Base-by-base conservation (phyloP, 2,113 vertebrate species). In the Suncus etruscus region DNA sequence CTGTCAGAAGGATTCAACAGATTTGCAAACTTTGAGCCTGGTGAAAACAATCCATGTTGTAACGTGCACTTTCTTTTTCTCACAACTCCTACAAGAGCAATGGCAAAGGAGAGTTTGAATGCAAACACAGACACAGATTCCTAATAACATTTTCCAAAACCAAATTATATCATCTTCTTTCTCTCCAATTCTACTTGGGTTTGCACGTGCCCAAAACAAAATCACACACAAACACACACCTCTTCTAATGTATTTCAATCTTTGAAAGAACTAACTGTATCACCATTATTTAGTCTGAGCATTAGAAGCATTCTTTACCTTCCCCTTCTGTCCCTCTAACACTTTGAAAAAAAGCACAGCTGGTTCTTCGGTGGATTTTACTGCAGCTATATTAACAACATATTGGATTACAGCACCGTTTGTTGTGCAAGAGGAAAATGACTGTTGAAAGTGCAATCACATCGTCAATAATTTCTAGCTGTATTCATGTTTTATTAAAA, bases 1-100 rank as follows among this genome's bases (percentile, higher is more conserved):
- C 88, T 95, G 95, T 77, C 87, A 86, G 86, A 94, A 84, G 84
- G 96, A 91, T 32, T 0, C 11, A 84, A 74, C 87, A 91, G 83
- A 96, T 97, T 94, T 91, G 91, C 81, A 95, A 96, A 94, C 91
- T 87, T 45, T 1, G 2, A 89, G 45, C 50, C 1, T 2, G 61
- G 29, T 92, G 94, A 89, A 83, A 97, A 92, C 84, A 84, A 75
- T n/a, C 85, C 85, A 54, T 20, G 72, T 91, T 85, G 72, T 31
- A 94, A 83, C 14, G 58, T 76, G 89, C 83, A 91, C 83, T 90
- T 76, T 84, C 84, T 86, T 96, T 90, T 96, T 92, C 93, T 92
- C 47, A 69, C 85, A 85, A 83, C 72, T 83, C 77, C 81, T 90
- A 24, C 6, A 20, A 91, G 74, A 96, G 86, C 91, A 88, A 90